These are phyloP conservation scores for Grallaria varia DNA, from an alignment of 2,113 vertebrate species.

Conservation along the genomic window DNA sequence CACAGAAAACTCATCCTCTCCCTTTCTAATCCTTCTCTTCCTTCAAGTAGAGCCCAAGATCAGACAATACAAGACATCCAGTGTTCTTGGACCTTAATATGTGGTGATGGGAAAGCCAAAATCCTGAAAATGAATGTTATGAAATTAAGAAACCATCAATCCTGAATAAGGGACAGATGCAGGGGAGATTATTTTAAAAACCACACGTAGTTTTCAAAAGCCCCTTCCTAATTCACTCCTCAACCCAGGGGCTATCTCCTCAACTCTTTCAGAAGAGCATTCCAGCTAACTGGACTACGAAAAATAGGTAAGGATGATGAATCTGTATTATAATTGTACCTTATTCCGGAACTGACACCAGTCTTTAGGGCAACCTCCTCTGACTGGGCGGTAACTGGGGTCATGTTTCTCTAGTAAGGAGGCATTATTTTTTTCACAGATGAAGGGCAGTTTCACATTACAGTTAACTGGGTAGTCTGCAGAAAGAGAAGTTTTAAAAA, in stretches of 20 bases:
- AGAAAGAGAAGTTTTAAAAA: not conserved
- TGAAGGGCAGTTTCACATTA: conserved; percentile 79
- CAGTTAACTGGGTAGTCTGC: conserved; percentile 72
- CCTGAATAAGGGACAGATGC: not conserved
- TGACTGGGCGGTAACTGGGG: conserved; percentile 65
- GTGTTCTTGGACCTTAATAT: not conserved
- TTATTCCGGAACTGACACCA: conserved; percentile 84
- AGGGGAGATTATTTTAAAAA: not conserved
- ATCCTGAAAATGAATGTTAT: not conserved
- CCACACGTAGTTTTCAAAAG: not conserved
- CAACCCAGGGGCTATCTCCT: not conserved
- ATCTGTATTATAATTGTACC: conserved; percentile 69
- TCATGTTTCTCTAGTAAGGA: conserved; percentile 83
- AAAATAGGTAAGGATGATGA: not conserved
- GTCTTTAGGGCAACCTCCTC: conserved; percentile 69
- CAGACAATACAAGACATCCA: not conserved
- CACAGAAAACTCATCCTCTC: not conserved
- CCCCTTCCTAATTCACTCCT: not conserved
- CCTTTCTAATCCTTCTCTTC: not conserved
- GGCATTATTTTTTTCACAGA: conserved; percentile 87
- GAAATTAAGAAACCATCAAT: not conserved
- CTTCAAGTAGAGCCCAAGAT: not conserved
- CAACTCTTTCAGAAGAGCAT: not conserved
- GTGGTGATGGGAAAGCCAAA: not conserved
- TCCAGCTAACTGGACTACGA: not conserved